These are phyloP conservation scores for Chaetorhynchus papuensis DNA, from an alignment of 2,113 vertebrate species.

Conservation along the genomic window DNA sequence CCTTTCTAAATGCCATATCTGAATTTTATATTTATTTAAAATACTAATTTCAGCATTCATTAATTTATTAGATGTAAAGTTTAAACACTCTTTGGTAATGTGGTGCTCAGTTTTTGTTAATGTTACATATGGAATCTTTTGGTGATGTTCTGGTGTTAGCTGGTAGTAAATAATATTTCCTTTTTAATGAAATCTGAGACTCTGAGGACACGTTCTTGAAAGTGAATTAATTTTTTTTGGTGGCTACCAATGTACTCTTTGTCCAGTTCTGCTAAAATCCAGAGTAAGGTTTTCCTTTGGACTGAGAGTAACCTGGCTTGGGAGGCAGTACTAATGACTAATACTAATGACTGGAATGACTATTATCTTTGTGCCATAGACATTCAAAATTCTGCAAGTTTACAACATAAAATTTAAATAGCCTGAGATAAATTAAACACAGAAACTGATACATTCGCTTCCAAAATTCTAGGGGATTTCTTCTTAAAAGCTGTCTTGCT, in stretches of 20 bases:
- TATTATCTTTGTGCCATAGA: neutral
- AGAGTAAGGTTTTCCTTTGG: neutral
- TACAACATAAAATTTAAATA: neutral
- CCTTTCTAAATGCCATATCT: neutral
- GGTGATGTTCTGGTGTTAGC: neutral
- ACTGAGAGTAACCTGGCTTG: neutral
- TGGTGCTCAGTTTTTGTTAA: neutral
- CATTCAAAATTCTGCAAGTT: neutral
- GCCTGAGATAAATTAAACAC: neutral
- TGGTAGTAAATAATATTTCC: neutral
- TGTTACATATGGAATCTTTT: neutral
- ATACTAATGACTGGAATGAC: neutral
- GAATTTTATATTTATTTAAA: neutral
- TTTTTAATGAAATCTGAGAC: neutral
- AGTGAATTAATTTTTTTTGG: neutral
- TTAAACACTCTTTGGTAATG: neutral
- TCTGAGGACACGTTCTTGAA: neutral
- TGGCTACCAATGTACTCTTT: neutral
- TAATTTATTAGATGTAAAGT: neutral
- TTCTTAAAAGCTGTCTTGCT: neutral
- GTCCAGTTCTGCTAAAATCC: neutral
- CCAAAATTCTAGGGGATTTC: neutral
- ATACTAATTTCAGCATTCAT: neutral
- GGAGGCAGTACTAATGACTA: neutral
- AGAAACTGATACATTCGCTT: neutral